phyloP scores from a whole-genome alignment of 2,797 vertebrate species.

The Halcyon badia region DNA sequence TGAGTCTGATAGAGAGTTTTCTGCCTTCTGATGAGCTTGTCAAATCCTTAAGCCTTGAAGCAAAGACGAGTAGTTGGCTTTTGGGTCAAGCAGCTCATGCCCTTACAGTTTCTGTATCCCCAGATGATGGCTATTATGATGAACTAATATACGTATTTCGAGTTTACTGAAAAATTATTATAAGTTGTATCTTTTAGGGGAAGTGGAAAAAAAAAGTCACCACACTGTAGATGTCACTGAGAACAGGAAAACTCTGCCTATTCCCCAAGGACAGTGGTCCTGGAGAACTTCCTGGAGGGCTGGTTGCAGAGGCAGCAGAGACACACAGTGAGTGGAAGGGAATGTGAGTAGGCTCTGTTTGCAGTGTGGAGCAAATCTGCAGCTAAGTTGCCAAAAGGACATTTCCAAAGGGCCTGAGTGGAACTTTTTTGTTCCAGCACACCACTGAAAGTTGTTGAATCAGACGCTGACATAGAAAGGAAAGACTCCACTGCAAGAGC shows the following conservation, averaged over 20 bases:
- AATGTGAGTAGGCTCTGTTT: not conserved
- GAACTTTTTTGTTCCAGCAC: not conserved
- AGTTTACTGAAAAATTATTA: not conserved
- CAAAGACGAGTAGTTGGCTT: fast-evolving
- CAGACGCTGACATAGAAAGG: not conserved
- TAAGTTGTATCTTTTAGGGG: not conserved
- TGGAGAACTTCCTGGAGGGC: not conserved
- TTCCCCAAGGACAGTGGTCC: not conserved
- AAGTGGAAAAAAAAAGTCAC: not conserved
- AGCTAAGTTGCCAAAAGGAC: not conserved
- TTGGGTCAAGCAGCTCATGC: not conserved
- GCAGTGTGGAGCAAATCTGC: not conserved
- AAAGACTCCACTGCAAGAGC: not conserved
- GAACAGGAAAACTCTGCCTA: not conserved
- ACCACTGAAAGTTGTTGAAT: not conserved
- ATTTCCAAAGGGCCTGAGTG: not conserved
- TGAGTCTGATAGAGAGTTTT: not conserved
- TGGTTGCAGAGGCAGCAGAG: not conserved
- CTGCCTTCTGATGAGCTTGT: not conserved
- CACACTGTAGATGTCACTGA: not conserved
- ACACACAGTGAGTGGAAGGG: not conserved
- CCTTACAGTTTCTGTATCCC: not conserved
- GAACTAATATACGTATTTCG: not conserved
- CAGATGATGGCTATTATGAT: not conserved
- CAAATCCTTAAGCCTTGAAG: not conserved